Percentiles rank a stretch among this genome's conserved stretches.
phyloP scores from a whole-genome alignment of 1,140 invertebrate genomes.

The Ceratina australensis region DNA sequence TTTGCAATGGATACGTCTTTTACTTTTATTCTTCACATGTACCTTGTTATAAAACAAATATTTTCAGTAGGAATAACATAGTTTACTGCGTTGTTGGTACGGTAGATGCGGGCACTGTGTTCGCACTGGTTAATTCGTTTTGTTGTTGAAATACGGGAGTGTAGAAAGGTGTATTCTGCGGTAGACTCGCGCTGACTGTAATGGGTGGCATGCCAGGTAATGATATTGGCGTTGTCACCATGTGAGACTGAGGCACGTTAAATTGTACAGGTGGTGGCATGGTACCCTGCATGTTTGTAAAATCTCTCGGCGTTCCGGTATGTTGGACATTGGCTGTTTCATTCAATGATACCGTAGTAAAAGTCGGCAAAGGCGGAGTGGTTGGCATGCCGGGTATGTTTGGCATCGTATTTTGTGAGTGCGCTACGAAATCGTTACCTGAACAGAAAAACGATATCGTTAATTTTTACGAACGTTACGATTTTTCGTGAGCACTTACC shows the following conservation, averaged over 20 bases:
- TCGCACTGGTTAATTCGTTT: slow-evolving; percentile 50
- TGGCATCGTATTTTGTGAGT: slow-evolving; percentile 71
- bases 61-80: slow-evolving; percentile 34
- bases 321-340: slow-evolving; percentile 3
- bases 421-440: slow-evolving; percentile 23
- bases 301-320: slow-evolving; percentile 12
- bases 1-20: slow-evolving; percentile 23
- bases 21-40: slow-evolving; percentile 32
- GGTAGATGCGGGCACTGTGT: slow-evolving; percentile 46
- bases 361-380: slow-evolving; percentile 75
- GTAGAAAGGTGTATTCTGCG: slow-evolving; percentile 74
- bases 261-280: slow-evolving; percentile 39
- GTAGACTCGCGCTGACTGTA: slow-evolving; percentile 87
- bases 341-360: slow-evolving; percentile 44
- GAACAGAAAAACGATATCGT: background rate
- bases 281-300: slow-evolving; percentile 10
- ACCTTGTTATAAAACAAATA: slow-evolving; percentile 50
- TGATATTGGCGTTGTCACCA: slow-evolving; percentile 86
- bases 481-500: slow-evolving; percentile 57
- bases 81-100: slow-evolving; percentile 66
- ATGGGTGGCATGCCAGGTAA: slow-evolving; percentile 90
- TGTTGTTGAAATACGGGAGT: slow-evolving; percentile 66
- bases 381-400: slow-evolving; percentile 83
- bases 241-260: slow-evolving; percentile 65
- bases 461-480: background rate